A percentile compares a stretch with the other conserved stretches of the same genome.
Evolutionary conservation across 2,113 vertebrate species (phyloP).

Genomic region (Aviceda subcristata): DNA sequence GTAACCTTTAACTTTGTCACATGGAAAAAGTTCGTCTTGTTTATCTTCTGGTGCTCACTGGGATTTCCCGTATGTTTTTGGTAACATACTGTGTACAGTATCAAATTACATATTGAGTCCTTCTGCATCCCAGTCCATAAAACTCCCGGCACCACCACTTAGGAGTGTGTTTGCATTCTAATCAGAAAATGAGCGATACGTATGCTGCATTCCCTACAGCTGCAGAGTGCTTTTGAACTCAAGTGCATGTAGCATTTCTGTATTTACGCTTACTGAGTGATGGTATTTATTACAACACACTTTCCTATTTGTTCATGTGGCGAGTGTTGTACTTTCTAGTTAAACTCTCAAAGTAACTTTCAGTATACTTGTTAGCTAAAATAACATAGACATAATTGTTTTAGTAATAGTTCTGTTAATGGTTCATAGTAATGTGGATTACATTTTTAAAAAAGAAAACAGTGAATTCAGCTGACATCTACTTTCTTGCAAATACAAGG

Average conservation of each 20-base stretch:
- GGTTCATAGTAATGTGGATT: background rate
- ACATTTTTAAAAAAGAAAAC: background rate
- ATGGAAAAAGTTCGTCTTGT: background rate
- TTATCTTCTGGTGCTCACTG: background rate
- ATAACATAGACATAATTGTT: background rate
- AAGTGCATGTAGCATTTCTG: background rate
- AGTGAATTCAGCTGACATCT: background rate
- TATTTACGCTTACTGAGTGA: background rate
- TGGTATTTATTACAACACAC: background rate
- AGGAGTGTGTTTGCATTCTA: background rate
- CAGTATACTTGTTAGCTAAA: background rate
- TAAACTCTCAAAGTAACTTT: background rate
- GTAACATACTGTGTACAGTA: background rate
- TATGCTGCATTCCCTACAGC: fast-evolving
- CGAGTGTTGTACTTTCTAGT: background rate
- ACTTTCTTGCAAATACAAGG: background rate
- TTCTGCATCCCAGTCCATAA: background rate
- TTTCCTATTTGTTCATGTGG: background rate
- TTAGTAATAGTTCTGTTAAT: background rate
- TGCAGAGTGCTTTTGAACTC: background rate
- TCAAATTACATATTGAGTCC: background rate
- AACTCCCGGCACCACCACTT: background rate
- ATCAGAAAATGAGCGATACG: fast-evolving
- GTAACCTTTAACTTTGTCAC: background rate
- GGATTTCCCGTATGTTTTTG: background rate